These are phyloP conservation scores for Shinisaurus crocodilurus DNA, from an alignment of 2,113 vertebrate genomes.

Conservation along the genomic window DNA sequence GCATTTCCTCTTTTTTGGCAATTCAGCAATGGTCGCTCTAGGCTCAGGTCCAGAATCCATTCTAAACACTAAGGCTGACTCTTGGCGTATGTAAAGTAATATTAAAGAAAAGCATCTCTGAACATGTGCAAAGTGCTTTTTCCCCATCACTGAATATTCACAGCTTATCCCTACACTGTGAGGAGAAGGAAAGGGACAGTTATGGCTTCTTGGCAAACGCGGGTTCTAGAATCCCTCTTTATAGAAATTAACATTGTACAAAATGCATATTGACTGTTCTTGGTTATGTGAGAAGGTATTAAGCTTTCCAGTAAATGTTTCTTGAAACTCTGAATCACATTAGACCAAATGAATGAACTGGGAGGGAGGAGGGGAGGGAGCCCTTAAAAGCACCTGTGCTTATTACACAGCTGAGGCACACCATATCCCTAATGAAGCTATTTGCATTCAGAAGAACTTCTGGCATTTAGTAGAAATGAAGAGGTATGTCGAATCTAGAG, in stretches of 20 bases:
- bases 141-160: neutral
- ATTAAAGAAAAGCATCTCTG: neutral
- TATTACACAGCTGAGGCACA: slow-evolving; percentile 5
- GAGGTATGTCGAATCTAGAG: neutral
- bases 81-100: neutral
- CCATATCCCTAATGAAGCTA: neutral
- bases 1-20: no score
- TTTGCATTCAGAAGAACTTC: neutral
- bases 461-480: neutral
- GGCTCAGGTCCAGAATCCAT: neutral
- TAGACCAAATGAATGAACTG: neutral
- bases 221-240: no score
- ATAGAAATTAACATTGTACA: neutral
- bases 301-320: neutral
- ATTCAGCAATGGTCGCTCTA: no score
- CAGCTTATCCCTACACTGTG: neutral
- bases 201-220: neutral
- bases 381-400: slow-evolving; percentile 4
- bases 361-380: neutral
- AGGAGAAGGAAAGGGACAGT: neutral
- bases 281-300: neutral
- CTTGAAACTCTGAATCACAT: neutral
- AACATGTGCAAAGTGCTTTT: neutral
- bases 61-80: no score
- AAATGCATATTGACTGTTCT: neutral